A percentile compares a stretch with the other conserved stretches of the same genome.
phyloP scores from a whole-genome alignment of 1,140 invertebrate species.

The Lepidurus arcticus region DNA sequence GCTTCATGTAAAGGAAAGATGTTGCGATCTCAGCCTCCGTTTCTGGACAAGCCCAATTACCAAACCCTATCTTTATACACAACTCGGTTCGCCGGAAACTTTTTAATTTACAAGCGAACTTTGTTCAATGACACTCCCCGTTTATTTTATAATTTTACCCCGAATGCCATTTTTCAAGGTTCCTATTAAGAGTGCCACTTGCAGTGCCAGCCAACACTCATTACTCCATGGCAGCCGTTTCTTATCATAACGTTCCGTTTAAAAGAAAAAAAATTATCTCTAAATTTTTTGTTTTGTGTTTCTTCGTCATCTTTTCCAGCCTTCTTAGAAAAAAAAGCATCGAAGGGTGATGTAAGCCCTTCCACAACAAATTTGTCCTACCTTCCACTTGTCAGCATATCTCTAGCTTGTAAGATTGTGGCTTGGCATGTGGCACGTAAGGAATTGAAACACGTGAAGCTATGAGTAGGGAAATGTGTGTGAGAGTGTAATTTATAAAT shows the following conservation, averaged over 20 bases:
- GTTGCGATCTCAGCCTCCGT: constrained; percentile 20
- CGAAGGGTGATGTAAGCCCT: background rate
- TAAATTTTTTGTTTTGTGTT: background rate
- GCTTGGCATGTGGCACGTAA: constrained; percentile 9
- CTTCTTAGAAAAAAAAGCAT: background rate
- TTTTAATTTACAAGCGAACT: constrained; percentile 1
- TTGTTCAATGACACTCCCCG: background rate
- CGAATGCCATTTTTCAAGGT: constrained; percentile 21
- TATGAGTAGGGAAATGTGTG: background rate
- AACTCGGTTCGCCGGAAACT: background rate
- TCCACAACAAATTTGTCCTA: background rate
- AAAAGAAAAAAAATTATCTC: background rate
- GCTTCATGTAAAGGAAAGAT: constrained; percentile 19
- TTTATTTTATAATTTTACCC: background rate
- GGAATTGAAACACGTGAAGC: background rate
- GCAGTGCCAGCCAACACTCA: constrained; percentile 17
- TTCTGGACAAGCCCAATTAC: background rate
- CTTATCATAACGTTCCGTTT: background rate
- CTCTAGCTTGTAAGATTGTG: constrained; percentile 21
- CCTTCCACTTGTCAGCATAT: constrained; percentile 14
- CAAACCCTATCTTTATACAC: background rate
- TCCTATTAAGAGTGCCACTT: constrained; percentile 21
- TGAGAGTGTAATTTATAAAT: background rate
- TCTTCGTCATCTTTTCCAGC: background rate
- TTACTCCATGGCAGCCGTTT: constrained; percentile 15